These are phyloP conservation scores for Parnassius orleans DNA, from an alignment of 2,888 invertebrate species.

Conservation along the genomic window DNA sequence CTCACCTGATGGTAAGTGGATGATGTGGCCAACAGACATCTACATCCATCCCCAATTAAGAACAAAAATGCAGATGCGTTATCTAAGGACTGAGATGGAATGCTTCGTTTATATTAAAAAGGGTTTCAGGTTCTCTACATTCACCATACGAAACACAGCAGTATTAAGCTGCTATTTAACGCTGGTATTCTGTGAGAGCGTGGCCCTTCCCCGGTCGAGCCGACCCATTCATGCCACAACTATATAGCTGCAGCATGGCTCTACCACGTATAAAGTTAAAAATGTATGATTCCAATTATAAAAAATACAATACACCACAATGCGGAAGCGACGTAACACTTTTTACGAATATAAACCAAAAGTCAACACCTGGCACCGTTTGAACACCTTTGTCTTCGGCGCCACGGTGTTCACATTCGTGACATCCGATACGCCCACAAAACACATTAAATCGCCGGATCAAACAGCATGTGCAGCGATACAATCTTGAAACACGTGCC, in stretches of 20 bases:
- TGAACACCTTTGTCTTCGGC: constrained; percentile 51
- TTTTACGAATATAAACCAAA: constrained; percentile 23
- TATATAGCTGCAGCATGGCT: too few relatives aligned
- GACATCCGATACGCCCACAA: constrained; percentile 75
- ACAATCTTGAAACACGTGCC: constrained; percentile 65
- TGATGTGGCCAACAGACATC: too few relatives aligned
- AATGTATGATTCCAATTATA: background rate
- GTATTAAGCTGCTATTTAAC: too few relatives aligned
- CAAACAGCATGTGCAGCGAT: constrained; percentile 72
- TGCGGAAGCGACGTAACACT: constrained; percentile 18
- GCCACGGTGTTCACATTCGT: constrained; percentile 53
- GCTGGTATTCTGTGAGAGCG: too few relatives aligned
- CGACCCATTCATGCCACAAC: too few relatives aligned
- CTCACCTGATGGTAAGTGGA: too few relatives aligned
- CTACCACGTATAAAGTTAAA: background rate
- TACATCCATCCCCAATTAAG: background rate
- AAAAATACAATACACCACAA: constrained; percentile 11
- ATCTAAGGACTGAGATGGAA: background rate
- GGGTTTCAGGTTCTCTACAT: too few relatives aligned
- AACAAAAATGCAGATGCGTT: background rate
- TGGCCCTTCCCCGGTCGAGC: too few relatives aligned
- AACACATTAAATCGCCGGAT: constrained; percentile 70
- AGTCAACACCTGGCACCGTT: constrained; percentile 28
- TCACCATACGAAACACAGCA: too few relatives aligned
- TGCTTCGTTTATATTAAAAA: too few relatives aligned